These are phyloP conservation scores for Rhyacophila brunnea DNA, from an alignment of 1,140 invertebrate genomes.

Conservation along the genomic window DNA sequence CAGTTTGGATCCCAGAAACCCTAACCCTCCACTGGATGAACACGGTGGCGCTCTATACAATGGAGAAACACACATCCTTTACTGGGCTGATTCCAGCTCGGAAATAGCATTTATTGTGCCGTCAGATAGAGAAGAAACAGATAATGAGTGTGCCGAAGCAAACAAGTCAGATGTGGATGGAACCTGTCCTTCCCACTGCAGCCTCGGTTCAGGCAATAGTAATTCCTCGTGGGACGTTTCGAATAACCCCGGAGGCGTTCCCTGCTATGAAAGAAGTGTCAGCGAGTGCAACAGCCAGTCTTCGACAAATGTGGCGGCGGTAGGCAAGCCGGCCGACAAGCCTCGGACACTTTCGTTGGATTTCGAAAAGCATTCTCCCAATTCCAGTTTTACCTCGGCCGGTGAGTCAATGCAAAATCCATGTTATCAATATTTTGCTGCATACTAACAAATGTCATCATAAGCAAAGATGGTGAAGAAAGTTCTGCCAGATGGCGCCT, in stretches of 20 bases:
- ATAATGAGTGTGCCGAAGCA: conserved; percentile 36
- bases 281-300: conserved; percentile 47
- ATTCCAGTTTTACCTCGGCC: conserved; percentile 45
- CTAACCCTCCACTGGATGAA: conserved; percentile 41
- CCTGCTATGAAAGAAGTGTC: conserved; percentile 62
- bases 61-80: conserved; percentile 70
- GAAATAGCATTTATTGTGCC: conserved; percentile 95
- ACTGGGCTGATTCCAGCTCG: conserved; percentile 94
- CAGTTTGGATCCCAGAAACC: conserved; percentile 19
- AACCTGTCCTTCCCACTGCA: conserved; percentile 45
- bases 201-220: conserved; percentile 30
- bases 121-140: conserved; percentile 56
- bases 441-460: too few species aligned
- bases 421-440: too few species aligned
- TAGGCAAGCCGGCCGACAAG: conserved; percentile 46
- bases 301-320: conserved; percentile 34
- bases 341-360: conserved; percentile 68
- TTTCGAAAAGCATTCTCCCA: conserved; percentile 55
- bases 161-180: conserved; percentile 49
- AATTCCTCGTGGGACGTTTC: conserved; percentile 50
- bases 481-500: too few species aligned
- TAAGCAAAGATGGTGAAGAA: too few species aligned
- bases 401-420: too few species aligned
- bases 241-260: conserved; percentile 34
- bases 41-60: conserved; percentile 72